Evolutionary conservation across 2,113 vertebrate species (phyloP).

Genomic region (Tachuris rubrigastra): DNA sequence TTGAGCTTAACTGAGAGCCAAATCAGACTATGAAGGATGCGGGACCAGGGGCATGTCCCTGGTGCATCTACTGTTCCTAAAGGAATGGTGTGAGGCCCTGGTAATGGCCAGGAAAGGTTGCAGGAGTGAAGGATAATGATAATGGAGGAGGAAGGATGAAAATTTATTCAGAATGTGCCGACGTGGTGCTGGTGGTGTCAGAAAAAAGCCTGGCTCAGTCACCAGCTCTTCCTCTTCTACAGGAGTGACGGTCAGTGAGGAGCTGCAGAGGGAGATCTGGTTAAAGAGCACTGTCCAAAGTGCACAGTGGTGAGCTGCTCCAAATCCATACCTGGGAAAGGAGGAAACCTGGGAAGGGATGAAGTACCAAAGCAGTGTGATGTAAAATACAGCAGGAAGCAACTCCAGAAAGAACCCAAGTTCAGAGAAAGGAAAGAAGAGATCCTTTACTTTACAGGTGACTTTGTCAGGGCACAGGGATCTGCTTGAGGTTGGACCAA

Average conservation of each 20-base stretch:
- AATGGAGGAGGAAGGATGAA: background rate
- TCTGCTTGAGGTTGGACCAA: background rate
- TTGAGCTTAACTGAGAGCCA: background rate
- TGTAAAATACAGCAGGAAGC: background rate
- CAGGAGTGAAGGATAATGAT: background rate
- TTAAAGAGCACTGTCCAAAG: background rate
- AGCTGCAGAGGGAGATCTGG: background rate
- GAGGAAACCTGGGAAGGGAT: background rate
- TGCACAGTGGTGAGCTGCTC: background rate
- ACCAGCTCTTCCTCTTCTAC: background rate
- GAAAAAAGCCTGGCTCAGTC: background rate
- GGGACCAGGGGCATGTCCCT: rapidly evolving
- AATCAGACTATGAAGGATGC: background rate
- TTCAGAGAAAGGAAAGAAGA: background rate
- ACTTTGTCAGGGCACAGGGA: rapidly evolving
- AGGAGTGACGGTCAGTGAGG: background rate
- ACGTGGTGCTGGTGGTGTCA: background rate
- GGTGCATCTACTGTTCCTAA: background rate
- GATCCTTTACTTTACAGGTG: background rate
- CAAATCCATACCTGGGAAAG: background rate
- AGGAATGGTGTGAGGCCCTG: background rate
- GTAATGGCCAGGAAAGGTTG: background rate
- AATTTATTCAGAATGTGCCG: background rate
- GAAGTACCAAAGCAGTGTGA: background rate
- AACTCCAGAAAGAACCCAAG: background rate